These are phyloP conservation scores for Pterostichus madidus DNA, from an alignment of 2,888 invertebrate genomes.

Conservation along the genomic window DNA sequence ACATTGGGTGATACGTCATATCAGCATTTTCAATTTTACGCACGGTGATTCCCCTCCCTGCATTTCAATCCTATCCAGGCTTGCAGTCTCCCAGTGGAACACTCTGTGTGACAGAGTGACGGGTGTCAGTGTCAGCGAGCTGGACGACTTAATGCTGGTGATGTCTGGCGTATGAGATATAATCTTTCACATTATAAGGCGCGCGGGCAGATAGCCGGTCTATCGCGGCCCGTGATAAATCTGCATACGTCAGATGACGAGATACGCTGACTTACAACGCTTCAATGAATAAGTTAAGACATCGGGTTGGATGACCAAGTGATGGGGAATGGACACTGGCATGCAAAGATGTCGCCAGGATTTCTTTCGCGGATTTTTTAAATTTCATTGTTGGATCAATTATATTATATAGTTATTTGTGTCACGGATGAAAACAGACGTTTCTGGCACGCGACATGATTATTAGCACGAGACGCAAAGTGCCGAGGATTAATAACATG, in stretches of 20 bases:
- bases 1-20: conserved; percentile 72
- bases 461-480: too few relatives aligned
- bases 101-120: not conserved
- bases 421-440: too few relatives aligned
- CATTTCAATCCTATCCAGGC: conserved; percentile 33
- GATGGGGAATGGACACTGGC: not conserved
- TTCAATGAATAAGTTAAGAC: conserved; percentile 59
- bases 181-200: conserved; percentile 70
- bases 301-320: conserved; percentile 17
- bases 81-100: not conserved
- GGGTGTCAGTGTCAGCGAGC: conserved; percentile 58
- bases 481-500: too few relatives aligned
- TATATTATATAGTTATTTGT: too few relatives aligned
- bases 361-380: too few relatives aligned
- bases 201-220: conserved; percentile 5
- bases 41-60: conserved; percentile 69
- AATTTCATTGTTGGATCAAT: too few relatives aligned
- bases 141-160: conserved; percentile 71
- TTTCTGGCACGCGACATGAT: too few relatives aligned
- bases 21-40: conserved; percentile 75
- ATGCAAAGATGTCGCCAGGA: not conserved
- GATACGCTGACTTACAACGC: conserved; percentile 49
- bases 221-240: conserved; percentile 41
- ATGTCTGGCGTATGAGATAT: conserved; percentile 71
- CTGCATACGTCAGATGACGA: conserved; percentile 55